Evolutionary conservation across 1,140 invertebrate genomes (phyloP).

Genomic region (Odontomachus brunneus): DNA sequence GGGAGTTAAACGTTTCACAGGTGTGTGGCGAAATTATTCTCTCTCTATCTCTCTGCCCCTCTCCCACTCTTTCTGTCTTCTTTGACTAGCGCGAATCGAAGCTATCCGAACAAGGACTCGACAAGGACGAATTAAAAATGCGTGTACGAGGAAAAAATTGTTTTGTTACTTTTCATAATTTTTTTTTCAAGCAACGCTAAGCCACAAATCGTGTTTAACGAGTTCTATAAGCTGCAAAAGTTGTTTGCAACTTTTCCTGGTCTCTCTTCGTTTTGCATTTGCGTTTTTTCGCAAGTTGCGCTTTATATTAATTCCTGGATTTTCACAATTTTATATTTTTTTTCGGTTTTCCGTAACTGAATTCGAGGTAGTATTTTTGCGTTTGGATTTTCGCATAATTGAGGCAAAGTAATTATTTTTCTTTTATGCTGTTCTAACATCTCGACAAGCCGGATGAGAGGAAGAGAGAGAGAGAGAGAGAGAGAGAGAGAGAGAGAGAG

Average conservation of each 20-base stretch:
- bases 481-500: too few species aligned
- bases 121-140: not conserved
- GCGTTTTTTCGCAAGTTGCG: not conserved
- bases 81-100: not conserved
- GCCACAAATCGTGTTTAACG: too few species aligned
- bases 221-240: too few species aligned
- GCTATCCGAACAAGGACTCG: constrained; percentile 13
- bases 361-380: too few species aligned
- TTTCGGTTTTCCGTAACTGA: too few species aligned
- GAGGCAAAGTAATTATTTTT: not conserved
- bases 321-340: not conserved
- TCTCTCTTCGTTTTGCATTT: too few species aligned
- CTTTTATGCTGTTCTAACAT: not conserved
- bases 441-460: not conserved
- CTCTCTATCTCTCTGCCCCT: not conserved
- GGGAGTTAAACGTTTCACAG: constrained; percentile 7
- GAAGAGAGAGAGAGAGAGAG: too few species aligned
- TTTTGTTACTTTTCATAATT: not conserved
- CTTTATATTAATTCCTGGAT: not conserved
- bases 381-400: not conserved
- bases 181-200: too few species aligned
- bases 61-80: not conserved
- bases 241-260: too few species aligned
- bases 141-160: not conserved
- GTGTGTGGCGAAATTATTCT: not conserved